Conservation (phyloP, 2,113 vertebrate species). For the Eolophus roseicapilla region DNA sequence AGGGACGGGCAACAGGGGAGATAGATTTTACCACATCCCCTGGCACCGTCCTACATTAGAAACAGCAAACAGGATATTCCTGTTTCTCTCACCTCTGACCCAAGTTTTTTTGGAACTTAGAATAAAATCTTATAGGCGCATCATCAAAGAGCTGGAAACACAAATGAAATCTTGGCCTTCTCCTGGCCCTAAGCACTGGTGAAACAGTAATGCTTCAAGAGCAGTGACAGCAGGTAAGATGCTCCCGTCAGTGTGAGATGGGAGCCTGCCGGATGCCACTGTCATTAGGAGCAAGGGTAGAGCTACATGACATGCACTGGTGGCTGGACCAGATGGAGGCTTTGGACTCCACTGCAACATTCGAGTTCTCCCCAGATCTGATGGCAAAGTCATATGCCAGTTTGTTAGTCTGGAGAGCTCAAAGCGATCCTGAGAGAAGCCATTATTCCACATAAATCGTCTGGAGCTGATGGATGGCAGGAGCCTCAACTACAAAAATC, state of each 20-base stretch:
- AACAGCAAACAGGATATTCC: not conserved
- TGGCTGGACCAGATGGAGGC: slow-evolving; percentile 21
- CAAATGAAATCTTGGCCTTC: not conserved
- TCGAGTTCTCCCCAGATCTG: not conserved
- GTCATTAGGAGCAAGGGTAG: not conserved
- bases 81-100: not conserved
- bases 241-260: rapidly evolving
- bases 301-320: not conserved
- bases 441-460: slow-evolving; percentile 11
- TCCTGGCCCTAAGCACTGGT: not conserved
- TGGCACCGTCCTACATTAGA: not conserved
- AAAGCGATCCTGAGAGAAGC: not conserved
- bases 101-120: not conserved
- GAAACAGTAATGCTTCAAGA: not conserved
- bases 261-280: not conserved
- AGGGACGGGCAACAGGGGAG: not conserved
- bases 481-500: slow-evolving; percentile 39
- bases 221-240: not conserved
- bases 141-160: not conserved
- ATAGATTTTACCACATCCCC: not conserved
- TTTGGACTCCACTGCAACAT: not conserved
- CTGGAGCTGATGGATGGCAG: slow-evolving; percentile 42
- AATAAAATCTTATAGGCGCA: not conserved
- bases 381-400: slow-evolving; percentile 1
- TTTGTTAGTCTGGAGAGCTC: slow-evolving; percentile 15